Evolutionary conservation across 2,797 vertebrate species (phyloP), one percentile per base, ranked within the genome.

Genomic region (Pogoniulus pusillus): DNA sequence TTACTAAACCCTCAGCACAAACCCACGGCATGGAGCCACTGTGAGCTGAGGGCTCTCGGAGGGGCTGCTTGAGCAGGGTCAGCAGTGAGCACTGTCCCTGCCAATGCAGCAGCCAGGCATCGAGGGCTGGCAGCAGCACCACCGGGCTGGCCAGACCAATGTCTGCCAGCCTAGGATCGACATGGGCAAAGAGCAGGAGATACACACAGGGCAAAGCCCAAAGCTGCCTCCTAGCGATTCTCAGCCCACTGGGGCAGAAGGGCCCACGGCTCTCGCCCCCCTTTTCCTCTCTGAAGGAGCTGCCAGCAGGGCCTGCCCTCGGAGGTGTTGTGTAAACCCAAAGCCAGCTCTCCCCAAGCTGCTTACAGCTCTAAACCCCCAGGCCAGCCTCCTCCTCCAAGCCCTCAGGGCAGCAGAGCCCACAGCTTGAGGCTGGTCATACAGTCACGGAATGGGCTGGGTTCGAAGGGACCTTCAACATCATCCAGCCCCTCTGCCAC

Each of bases 311-410:
- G 47, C 83, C 70, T 10, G 34, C 75, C 59, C 27, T 63, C 2
- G 4, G 26, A 82, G 37, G 30, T 32, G 71, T 19, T 89, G 79
- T 57, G 19, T 39, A 91, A 93, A 93, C 0, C 0, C 84, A 93
- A 90, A 93, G 89, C 85, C 87, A 85, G 87, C 77, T 95, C 64
- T 87, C 41, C 79, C 34, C 84, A 91, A 91, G 92, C 84, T 72
- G 94, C 92, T 94, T 82, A 94, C 3, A 9, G 87, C 62, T 63
- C 37, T 72, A 89, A 90, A 93, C 71, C 63, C 77, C 27, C 45
- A 23, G 53, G 55, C 41, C 89, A 59, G 77, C 57, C 66, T 45
- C 0, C 62, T 90, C 39, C 58, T 32, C 30, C 2, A 1, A 4
- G 80, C 54, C 12, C 1, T 9, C 63, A 47, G 1, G 2, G 63